These are phyloP conservation scores for Philantomba maxwellii DNA, from an alignment of 2,113 vertebrate species.

Conservation along the genomic window DNA sequence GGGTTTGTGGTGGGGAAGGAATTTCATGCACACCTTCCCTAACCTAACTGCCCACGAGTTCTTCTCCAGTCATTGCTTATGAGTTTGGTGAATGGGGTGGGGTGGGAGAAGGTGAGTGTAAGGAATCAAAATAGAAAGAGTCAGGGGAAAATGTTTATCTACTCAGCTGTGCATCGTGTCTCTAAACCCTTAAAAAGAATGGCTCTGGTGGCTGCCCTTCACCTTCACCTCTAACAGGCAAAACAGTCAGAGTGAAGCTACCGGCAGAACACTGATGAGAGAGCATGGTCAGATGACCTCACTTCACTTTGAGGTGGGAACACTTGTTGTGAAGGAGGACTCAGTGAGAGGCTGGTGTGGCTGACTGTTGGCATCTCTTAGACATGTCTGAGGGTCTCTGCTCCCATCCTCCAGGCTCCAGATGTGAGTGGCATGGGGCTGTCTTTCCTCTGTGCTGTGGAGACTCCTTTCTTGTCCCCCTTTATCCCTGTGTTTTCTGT, in stretches of 20 bases:
- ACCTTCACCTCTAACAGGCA: not conserved
- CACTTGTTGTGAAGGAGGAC: no score
- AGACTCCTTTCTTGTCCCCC: not conserved
- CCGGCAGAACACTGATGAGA: not conserved
- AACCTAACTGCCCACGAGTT: not conserved
- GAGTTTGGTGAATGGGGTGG: not conserved
- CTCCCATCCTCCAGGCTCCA: not conserved
- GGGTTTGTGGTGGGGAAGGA: not conserved
- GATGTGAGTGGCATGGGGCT: not conserved
- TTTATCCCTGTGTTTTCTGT: not conserved
- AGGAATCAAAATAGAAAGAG: not conserved
- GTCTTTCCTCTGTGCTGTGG: not conserved
- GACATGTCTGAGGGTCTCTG: not conserved
- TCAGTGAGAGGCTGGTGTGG: not conserved
- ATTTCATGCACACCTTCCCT: not conserved
- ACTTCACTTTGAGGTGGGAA: not conserved
- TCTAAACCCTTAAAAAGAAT: not conserved
- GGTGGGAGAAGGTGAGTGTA: not conserved
- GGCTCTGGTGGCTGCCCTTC: not conserved
- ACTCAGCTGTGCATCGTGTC: not conserved
- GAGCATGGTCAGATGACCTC: not conserved
- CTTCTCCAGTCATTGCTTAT: not conserved
- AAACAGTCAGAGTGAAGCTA: not conserved
- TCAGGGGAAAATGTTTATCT: not conserved
- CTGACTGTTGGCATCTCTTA: not conserved